phyloP scores from a whole-genome alignment of 2,113 vertebrate species.

The Amphilophus citrinellus region DNA sequence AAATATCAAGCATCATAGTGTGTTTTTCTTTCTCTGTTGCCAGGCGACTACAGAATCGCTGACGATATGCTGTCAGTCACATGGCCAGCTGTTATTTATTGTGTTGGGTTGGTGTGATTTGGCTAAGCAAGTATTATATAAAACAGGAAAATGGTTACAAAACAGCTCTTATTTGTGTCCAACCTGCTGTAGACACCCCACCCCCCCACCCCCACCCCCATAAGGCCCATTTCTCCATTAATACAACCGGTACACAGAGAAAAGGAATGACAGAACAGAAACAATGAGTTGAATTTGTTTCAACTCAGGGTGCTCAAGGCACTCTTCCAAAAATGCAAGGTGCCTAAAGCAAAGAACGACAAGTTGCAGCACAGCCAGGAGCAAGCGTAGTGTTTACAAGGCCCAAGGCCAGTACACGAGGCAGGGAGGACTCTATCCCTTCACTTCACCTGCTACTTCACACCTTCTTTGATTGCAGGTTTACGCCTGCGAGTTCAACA shows the following conservation, averaged over 20 bases:
- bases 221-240: conserved; percentile 13
- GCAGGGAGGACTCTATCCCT: not conserved
- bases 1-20: conserved; percentile 4
- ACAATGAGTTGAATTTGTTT: conserved; percentile 33
- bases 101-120: conserved; percentile 40
- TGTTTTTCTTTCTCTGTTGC: conserved; percentile 57
- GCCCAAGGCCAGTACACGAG: conserved; percentile 1
- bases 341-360: conserved; percentile 38
- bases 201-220: not conserved
- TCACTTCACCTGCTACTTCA: conserved; percentile 11
- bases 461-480: conserved; percentile 3
- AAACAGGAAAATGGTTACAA: conserved; percentile 37
- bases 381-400: conserved; percentile 35
- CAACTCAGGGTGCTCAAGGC: conserved; percentile 33
- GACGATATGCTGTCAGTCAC: conserved; percentile 54
- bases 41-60: conserved; percentile 39
- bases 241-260: conserved; percentile 18
- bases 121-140: conserved; percentile 31
- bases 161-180: conserved; percentile 36
- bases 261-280: conserved; percentile 37
- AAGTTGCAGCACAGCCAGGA: conserved; percentile 33
- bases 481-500: not conserved
- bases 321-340: conserved; percentile 34
- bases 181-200: not conserved
- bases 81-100: conserved; percentile 62